Base-by-base conservation (phyloP, 2,888 invertebrate species). In the Eristalis intricaria region DNA sequence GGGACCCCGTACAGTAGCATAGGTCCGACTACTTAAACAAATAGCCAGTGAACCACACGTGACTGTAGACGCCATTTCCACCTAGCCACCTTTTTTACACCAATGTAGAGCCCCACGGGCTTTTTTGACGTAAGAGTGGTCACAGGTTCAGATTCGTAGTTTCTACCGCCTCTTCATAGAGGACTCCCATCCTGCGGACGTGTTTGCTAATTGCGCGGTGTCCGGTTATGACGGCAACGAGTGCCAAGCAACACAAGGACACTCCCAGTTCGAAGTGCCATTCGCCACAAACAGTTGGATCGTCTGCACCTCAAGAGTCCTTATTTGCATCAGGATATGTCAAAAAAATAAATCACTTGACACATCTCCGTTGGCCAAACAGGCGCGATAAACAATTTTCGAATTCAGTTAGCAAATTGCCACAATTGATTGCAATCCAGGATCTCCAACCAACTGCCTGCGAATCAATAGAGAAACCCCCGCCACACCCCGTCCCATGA, bases 351-450 rank as follows among this genome's bases (percentile, higher is more conserved):
- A 71, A 77, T 77, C 77, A 73, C 73, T 82, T 65, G 69, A 78
- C 63, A 77, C 38, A 79, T 85, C 81, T 76, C 58, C 81, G 76
- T 74, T 73, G 56, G 40, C 35, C 73, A 76, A 32, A 32, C 35
- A 63, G 63, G 15, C 29, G 38, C 4, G 43, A 15, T 19, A 35
- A 71, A 71, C 79, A 66, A 79, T 87, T 68, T 79, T 56, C 69
- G 76, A 68, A 79, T 76, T 84, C 87, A 87, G 71, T 76, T 68
- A 83, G 63, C 83, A 87, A 87, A 87, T 87, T 87, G 84, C 19
- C 56, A 38, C 79, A 87, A 84, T 87, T 75, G 86, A 86, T 86
- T 82, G 70, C 63, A 64, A 10, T 15, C 19, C 19, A 4, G 43
- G 50, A 29, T 23, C 56, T 71, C 58, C 26, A 60, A 22, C 8